phyloP scores from a whole-genome alignment of 2,888 invertebrate species.

The Gisinianus flammeolus region DNA sequence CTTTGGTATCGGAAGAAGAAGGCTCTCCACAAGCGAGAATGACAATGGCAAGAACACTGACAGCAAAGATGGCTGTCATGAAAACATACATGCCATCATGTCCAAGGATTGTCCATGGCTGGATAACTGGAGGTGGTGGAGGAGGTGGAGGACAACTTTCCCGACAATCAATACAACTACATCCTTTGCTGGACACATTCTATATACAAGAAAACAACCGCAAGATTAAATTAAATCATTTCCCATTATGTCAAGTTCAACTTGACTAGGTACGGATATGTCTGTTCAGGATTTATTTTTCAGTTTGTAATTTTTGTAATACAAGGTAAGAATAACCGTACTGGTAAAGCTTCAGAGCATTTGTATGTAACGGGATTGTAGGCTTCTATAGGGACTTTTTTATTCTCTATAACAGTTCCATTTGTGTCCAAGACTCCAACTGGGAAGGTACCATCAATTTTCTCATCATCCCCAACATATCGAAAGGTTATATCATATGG shows the following conservation, averaged over 20 bases:
- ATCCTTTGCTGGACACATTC: neutral
- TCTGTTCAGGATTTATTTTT: no score
- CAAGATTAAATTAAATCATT: no score
- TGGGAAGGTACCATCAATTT: slow-evolving; percentile 14
- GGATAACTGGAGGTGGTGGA: slow-evolving; percentile 70
- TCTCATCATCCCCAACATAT: slow-evolving; percentile 48
- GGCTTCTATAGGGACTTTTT: slow-evolving; percentile 30
- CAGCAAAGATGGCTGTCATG: slow-evolving; percentile 77
- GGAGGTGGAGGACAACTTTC: slow-evolving; percentile 79
- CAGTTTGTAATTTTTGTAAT: no score
- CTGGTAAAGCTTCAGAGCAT: slow-evolving; percentile 46
- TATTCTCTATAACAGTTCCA: slow-evolving; percentile 35
- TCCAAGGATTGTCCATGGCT: slow-evolving; percentile 73
- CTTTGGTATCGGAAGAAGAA: slow-evolving; percentile 4
- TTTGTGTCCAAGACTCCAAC: slow-evolving; percentile 34
- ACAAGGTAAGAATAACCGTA: neutral
- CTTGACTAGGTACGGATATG: no score
- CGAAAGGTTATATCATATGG: slow-evolving; percentile 72
- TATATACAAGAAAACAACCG: no score
- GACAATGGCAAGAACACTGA: slow-evolving; percentile 59
- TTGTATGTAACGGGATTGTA: slow-evolving; percentile 45
- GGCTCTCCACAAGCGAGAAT: slow-evolving; percentile 22
- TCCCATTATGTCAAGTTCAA: no score
- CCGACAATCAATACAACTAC: slow-evolving; percentile 70
- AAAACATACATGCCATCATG: slow-evolving; percentile 78